Percentiles rank a stretch among this genome's conserved stretches.
Evolutionary conservation across 2,888 invertebrate genomes (phyloP).

Genomic region (Pachymerium ferrugineum): DNA sequence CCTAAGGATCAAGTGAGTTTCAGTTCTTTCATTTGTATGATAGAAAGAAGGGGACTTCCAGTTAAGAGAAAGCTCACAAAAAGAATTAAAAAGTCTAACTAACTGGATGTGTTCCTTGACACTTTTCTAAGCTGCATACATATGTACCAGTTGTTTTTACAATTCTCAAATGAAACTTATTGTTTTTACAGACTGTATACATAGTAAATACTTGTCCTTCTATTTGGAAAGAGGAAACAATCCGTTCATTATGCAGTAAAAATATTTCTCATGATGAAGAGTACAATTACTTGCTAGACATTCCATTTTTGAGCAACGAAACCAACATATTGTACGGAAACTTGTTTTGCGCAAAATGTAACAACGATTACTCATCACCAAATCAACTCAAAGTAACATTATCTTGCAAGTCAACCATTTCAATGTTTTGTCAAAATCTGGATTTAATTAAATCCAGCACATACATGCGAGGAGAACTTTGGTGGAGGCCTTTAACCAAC

Average conservation of each 20-base stretch:
- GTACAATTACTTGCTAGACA: conserved; percentile 25
- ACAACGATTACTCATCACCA: conserved; percentile 36
- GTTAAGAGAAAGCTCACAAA: not conserved
- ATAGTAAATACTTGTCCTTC: conserved; percentile 49
- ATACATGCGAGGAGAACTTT: not conserved
- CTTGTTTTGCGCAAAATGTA: conserved; percentile 43
- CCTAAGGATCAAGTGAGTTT: no score
- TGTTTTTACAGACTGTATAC: conserved; percentile 32
- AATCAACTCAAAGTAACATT: not conserved
- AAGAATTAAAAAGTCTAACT: no score
- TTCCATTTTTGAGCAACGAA: conserved; percentile 36
- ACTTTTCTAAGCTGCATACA: not conserved
- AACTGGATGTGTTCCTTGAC: no score
- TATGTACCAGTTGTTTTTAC: not conserved
- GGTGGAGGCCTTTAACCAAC: not conserved
- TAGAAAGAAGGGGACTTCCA: not conserved
- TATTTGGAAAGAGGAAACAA: conserved; percentile 43
- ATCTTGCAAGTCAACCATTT: not conserved
- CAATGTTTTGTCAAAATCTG: no score
- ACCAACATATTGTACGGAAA: conserved; percentile 40
- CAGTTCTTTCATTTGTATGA: no score
- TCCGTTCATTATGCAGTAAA: conserved; percentile 40
- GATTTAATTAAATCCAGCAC: no score
- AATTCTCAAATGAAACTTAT: no score
- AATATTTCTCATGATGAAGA: not conserved